Conservation (phyloP, 2,888 invertebrate genomes). For the Melitaea athalia region DNA sequence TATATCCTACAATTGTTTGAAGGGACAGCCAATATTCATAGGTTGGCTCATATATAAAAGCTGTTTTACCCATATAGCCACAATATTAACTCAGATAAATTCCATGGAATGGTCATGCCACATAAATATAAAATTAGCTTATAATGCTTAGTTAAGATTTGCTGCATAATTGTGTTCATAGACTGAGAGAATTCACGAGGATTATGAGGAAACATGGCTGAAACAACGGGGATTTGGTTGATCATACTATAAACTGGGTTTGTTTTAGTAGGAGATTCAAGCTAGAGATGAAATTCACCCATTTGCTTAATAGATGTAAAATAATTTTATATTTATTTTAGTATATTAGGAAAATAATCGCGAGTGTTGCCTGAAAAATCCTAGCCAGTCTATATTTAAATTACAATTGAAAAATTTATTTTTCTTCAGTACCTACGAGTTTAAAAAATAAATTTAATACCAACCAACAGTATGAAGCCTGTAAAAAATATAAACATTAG, state of each 20-base stretch:
- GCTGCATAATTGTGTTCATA: slow-evolving; percentile 81
- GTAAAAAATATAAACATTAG: too few species aligned
- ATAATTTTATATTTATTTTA: too few species aligned
- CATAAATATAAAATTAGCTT: slow-evolving; percentile 78
- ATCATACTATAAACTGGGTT: neutral
- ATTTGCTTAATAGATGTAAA: too few species aligned
- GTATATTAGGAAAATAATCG: too few species aligned
- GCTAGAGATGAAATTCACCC: too few species aligned
- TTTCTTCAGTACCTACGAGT: too few species aligned
- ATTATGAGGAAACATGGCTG: slow-evolving; percentile 35
- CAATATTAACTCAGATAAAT: slow-evolving; percentile 64
- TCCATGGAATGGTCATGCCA: slow-evolving; percentile 77
- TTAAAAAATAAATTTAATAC: too few species aligned
- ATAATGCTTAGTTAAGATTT: slow-evolving; percentile 80
- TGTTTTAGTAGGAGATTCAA: too few species aligned
- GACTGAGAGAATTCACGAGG: slow-evolving; percentile 68
- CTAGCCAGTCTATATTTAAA: too few species aligned
- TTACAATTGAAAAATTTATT: too few species aligned
- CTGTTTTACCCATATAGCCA: slow-evolving; percentile 13
- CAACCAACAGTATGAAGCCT: too few species aligned
- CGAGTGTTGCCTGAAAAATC: too few species aligned
- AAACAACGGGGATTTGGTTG: slow-evolving; percentile 11
- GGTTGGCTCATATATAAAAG: neutral
- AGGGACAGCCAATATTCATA: neutral
- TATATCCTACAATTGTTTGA: slow-evolving; percentile 2